Evolutionary conservation across 2,888 invertebrate genomes (phyloP).

Genomic region (Agonopterix alstromeriana): DNA sequence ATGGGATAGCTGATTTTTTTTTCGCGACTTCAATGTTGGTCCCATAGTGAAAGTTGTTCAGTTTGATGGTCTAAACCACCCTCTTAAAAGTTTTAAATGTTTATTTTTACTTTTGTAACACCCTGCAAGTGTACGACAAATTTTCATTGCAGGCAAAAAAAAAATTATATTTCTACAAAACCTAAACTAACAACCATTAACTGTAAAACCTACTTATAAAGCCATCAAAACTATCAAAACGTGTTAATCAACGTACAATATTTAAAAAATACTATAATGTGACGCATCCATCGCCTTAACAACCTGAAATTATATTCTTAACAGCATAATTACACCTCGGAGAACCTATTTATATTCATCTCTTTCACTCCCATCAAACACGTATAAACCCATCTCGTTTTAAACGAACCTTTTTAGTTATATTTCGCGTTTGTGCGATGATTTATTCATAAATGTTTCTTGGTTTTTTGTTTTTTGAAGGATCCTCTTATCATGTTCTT

Average conservation of each 20-base stretch:
- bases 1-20: too few species aligned
- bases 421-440: slow-evolving; percentile 35
- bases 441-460: slow-evolving; percentile 46
- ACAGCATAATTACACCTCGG: slow-evolving; percentile 58
- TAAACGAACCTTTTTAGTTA: slow-evolving; percentile 28
- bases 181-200: neutral
- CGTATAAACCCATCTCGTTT: slow-evolving; percentile 22
- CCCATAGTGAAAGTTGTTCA: too few species aligned
- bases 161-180: slow-evolving; percentile 11
- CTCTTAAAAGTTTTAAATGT: too few species aligned
- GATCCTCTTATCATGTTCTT: slow-evolving; percentile 21
- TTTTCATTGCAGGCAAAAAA: too few species aligned
- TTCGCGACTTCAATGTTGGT: too few species aligned
- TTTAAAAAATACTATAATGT: slow-evolving; percentile 33
- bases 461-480: slow-evolving; percentile 22
- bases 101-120: too few species aligned
- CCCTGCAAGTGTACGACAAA: too few species aligned
- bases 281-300: slow-evolving; percentile 46
- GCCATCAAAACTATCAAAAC: slow-evolving; percentile 21
- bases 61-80: too few species aligned
- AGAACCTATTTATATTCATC: slow-evolving; percentile 34
- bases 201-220: slow-evolving; percentile 3
- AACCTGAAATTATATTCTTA: slow-evolving; percentile 57
- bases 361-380: slow-evolving; percentile 17
- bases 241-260: slow-evolving; percentile 31